Percentiles rank a stretch among this genome's conserved stretches.
phyloP scores from a whole-genome alignment of 1,140 invertebrate genomes.

The Drosophila mojavensis region DNA sequence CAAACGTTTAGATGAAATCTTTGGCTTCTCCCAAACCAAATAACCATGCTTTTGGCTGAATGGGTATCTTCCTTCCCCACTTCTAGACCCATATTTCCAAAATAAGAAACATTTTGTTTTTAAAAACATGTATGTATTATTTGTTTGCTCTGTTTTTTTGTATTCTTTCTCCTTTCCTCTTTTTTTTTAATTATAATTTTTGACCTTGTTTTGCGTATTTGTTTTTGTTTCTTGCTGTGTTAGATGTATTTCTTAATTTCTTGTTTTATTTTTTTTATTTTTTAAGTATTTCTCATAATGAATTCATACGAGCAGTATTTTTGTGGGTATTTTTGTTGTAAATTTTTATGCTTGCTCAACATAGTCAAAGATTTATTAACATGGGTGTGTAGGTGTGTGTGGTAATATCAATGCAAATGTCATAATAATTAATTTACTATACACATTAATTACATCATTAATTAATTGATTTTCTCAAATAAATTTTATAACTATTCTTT shows the following conservation, averaged over 20 bases:
- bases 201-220: conserved; percentile 22
- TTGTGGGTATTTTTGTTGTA: conserved; percentile 1
- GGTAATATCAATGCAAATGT: conserved; percentile 46
- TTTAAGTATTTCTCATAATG: conserved; percentile 36
- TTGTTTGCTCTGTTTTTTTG: conserved; percentile 29
- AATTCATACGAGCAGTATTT: conserved; percentile 28
- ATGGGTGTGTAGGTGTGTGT: conserved; percentile 29
- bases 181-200: conserved; percentile 29
- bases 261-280: too few relatives aligned
- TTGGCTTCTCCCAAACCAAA: too few relatives aligned
- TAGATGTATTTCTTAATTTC: conserved; percentile 15
- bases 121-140: conserved; percentile 52
- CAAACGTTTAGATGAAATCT: too few relatives aligned
- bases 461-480: conserved; percentile 62
- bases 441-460: conserved; percentile 59
- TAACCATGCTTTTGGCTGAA: too few relatives aligned
- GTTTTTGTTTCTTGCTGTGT: conserved; percentile 23
- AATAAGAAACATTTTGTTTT: conserved; percentile 24
- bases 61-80: too few relatives aligned
- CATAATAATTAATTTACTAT: conserved; percentile 56
- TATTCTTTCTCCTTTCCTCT: conserved; percentile 6
- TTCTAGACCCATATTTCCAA: background rate
- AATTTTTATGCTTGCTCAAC: conserved; percentile 19
- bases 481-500: conserved; percentile 57
- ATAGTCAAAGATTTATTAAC: conserved; percentile 48